These are phyloP conservation scores for Phacellophora camtschatica DNA, from an alignment of 30 jellyfish, hydroid and myxozoan genomes.

Conservation along the genomic window DNA sequence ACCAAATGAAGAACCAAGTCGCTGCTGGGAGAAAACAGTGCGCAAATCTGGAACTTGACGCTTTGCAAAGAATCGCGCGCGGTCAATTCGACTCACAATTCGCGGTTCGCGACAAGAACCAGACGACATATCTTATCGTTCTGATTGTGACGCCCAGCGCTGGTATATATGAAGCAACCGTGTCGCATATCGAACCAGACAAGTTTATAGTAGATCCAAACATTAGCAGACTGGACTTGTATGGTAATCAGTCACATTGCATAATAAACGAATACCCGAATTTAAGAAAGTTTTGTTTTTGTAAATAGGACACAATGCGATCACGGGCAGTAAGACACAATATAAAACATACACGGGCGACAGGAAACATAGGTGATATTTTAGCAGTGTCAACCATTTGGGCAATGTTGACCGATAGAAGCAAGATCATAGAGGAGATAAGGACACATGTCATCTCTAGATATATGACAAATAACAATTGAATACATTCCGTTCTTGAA, in stretches of 20 bases:
- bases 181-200: not conserved
- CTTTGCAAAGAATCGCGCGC: not conserved
- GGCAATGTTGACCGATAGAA: too few relatives aligned
- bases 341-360: too few relatives aligned
- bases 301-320: too few relatives aligned
- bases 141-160: constrained; percentile 45
- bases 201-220: constrained; percentile 3
- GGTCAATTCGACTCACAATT: not conserved
- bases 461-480: too few relatives aligned
- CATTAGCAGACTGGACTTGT: constrained; percentile 64
- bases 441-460: too few relatives aligned
- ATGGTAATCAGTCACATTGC: constrained; percentile 63
- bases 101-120: not conserved
- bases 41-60: constrained; percentile 9
- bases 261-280: constrained; percentile 21
- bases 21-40: not conserved
- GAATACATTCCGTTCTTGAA: too few relatives aligned
- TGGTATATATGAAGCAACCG: constrained; percentile 61
- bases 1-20: not conserved
- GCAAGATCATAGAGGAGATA: too few relatives aligned
- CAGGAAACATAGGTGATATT: too few relatives aligned
- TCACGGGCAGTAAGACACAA: too few relatives aligned
- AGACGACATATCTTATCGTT: constrained; percentile 21
- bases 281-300: constrained; percentile 60
- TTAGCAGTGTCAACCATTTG: too few relatives aligned